A percentile compares a stretch with the other conserved stretches of the same genome.
These are phyloP conservation scores for Charaxes varanes DNA, from an alignment of 1,140 invertebrate genomes.

Conservation along the genomic window DNA sequence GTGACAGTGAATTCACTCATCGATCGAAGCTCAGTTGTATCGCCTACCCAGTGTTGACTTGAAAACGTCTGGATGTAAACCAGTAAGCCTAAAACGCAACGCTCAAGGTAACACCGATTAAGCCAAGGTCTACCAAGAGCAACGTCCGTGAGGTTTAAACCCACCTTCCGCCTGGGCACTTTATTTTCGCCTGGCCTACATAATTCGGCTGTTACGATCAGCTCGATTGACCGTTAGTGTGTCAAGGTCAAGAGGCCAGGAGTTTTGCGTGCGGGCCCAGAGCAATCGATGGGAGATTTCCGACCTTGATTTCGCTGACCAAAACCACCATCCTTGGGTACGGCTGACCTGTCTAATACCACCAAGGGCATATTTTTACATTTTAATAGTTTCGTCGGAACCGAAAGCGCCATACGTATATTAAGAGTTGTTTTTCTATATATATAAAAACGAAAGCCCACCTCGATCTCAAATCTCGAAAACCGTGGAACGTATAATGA, in stretches of 20 bases:
- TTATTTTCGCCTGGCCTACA: conserved; percentile 46
- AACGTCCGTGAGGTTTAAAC: conserved; percentile 27
- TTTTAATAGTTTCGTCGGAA: conserved; percentile 1
- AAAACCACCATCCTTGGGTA: conserved; percentile 47
- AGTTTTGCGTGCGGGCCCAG: conserved; percentile 52
- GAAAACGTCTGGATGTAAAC: too few relatives aligned
- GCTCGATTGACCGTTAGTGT: conserved; percentile 43
- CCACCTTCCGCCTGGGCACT: conserved; percentile 34
- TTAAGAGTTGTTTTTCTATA: too few relatives aligned
- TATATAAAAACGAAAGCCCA: too few relatives aligned
- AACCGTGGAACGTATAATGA: too few relatives aligned
- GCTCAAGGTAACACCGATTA: conserved; percentile 5
- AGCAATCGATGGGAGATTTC: conserved; percentile 61
- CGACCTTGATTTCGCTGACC: conserved; percentile 57
- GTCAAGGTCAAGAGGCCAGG: conserved; percentile 52
- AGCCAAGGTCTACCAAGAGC: conserved; percentile 19
- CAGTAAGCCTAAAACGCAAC: not conserved
- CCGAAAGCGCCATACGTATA: not conserved
- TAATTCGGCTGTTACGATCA: conserved; percentile 40
- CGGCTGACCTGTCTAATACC: conserved; percentile 50
- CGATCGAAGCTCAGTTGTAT: too few relatives aligned
- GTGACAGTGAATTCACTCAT: too few relatives aligned
- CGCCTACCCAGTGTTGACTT: too few relatives aligned
- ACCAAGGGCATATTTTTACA: conserved; percentile 26
- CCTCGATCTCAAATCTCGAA: too few relatives aligned